These are phyloP conservation scores for Pluvialis apricaria DNA, from an alignment of 2,113 vertebrate genomes.

Conservation along the genomic window DNA sequence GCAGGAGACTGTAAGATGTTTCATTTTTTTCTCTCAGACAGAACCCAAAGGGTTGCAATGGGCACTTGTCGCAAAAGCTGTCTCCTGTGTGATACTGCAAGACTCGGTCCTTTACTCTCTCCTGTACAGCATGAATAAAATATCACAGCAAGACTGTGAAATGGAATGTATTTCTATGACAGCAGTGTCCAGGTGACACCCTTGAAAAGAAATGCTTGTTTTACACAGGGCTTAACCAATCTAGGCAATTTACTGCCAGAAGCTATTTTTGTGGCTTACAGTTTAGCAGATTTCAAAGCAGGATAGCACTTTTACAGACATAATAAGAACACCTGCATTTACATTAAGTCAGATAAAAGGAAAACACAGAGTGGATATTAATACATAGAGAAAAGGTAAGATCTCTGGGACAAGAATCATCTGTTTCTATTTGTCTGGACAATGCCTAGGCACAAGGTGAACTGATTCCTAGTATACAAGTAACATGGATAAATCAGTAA, in stretches of 20 bases:
- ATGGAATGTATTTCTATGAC: not conserved
- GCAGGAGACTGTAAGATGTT: not conserved
- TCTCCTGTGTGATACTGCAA: not conserved
- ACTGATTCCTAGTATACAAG: not conserved
- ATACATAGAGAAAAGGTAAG: not conserved
- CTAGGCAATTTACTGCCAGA: not conserved
- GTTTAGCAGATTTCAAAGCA: conserved; percentile 47
- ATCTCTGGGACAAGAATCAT: not conserved
- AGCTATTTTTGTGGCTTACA: conserved; percentile 23
- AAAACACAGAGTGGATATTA: not conserved
- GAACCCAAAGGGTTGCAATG: not conserved
- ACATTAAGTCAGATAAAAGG: conserved; percentile 15
- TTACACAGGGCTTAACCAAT: conserved; percentile 16
- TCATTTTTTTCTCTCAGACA: not conserved
- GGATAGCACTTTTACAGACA: not conserved
- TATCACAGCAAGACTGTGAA: not conserved
- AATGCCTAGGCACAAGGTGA: not conserved
- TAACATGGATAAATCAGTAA: not conserved
- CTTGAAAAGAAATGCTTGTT: conserved; percentile 26
- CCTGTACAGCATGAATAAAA: conserved; percentile 38
- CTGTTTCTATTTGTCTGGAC: not conserved
- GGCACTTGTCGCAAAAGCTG: not conserved
- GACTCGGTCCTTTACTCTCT: not conserved
- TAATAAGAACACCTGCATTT: conserved; percentile 45
- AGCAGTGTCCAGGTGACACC: not conserved